phyloP scores from a whole-genome alignment of 2,888 invertebrate species.

The Clistopyga incitator region DNA sequence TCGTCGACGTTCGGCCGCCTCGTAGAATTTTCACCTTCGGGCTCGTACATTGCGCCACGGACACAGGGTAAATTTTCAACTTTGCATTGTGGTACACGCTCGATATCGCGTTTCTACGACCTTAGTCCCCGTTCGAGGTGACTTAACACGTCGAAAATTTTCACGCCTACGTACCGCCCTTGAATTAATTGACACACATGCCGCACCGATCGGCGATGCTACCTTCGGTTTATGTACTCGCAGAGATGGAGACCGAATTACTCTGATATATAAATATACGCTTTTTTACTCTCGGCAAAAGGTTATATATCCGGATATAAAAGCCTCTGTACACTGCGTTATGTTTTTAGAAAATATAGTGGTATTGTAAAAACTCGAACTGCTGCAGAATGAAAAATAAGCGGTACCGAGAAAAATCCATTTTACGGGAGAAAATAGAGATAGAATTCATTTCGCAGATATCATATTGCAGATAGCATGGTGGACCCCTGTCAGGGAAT shows the following conservation, averaged over 20 bases:
- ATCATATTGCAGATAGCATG: too few relatives aligned
- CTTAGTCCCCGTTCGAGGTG: not conserved
- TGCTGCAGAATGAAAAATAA: too few relatives aligned
- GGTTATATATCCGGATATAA: too few relatives aligned
- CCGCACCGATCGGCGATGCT: slow-evolving; percentile 22
- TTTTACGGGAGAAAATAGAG: too few relatives aligned
- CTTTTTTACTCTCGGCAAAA: too few relatives aligned
- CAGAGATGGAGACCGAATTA: not conserved
- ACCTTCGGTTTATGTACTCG: not conserved
- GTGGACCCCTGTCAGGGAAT: too few relatives aligned
- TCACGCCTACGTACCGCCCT: slow-evolving; percentile 17
- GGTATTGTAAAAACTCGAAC: too few relatives aligned
- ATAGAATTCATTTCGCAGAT: too few relatives aligned
- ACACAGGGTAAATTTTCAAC: slow-evolving; percentile 31
- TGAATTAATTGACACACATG: slow-evolving; percentile 27
- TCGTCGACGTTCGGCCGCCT: slow-evolving; percentile 11
- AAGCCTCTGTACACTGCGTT: too few relatives aligned
- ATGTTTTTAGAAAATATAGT: too few relatives aligned
- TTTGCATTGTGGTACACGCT: not conserved
- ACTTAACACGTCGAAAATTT: slow-evolving; percentile 13
- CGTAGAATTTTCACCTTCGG: not conserved
- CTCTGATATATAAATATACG: too few relatives aligned
- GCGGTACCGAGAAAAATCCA: too few relatives aligned
- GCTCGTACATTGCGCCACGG: not conserved
- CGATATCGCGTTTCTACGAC: slow-evolving; percentile 13